A percentile compares a stretch with the other conserved stretches of the same genome.
phyloP scores from a whole-genome alignment of 2,888 invertebrate species.

The Erynnis tages region DNA sequence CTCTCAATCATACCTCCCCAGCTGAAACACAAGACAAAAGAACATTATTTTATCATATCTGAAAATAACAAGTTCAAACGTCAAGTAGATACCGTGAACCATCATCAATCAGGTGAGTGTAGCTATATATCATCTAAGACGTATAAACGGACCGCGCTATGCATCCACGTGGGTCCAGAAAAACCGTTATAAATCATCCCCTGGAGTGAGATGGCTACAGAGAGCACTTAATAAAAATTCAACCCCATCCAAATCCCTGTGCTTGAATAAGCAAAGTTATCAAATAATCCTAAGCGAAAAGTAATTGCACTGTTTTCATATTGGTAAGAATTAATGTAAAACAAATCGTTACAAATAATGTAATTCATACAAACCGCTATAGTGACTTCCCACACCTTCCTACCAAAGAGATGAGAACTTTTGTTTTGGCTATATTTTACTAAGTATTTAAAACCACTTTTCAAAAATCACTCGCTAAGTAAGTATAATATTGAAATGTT shows the following conservation, averaged over 20 bases:
- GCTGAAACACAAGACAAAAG: too few species aligned
- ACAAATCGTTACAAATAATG: too few species aligned
- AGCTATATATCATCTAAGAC: conserved; percentile 27
- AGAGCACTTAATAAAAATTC: conserved; percentile 26
- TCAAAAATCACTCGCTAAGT: too few species aligned
- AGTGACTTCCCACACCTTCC: too few species aligned
- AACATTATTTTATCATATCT: background rate
- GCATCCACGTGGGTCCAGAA: conserved; percentile 23
- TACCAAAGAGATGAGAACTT: too few species aligned
- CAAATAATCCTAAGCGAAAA: background rate
- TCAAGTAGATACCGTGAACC: background rate
- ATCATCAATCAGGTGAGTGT: conserved; percentile 23
- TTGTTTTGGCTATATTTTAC: too few species aligned
- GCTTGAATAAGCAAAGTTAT: conserved; percentile 3
- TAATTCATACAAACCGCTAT: too few species aligned
- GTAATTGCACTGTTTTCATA: too few species aligned
- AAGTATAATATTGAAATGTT: too few species aligned
- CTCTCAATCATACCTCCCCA: too few species aligned
- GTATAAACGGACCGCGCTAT: conserved; percentile 23
- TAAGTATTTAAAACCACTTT: too few species aligned
- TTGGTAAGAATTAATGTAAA: too few species aligned
- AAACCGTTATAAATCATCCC: conserved; percentile 25
- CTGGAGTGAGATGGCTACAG: conserved; percentile 18
- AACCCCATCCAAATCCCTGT: conserved; percentile 13
- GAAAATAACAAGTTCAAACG: conserved; percentile 13